Base-by-base conservation (phyloP, 2,888 invertebrate species). In the Drosophila histrio region DNA sequence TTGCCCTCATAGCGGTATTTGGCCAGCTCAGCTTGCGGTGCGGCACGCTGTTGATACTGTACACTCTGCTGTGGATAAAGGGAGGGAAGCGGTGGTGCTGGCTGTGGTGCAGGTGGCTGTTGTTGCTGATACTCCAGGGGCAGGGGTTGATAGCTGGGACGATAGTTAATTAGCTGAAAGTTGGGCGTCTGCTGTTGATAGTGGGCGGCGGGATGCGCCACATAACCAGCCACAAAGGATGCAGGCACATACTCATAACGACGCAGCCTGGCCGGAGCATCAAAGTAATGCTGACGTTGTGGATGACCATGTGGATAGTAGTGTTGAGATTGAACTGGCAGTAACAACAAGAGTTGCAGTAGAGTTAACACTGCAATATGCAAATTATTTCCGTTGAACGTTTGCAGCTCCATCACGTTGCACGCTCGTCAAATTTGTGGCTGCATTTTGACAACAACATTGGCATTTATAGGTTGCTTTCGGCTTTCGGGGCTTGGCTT, bases 1-100 rank as follows among this genome's bases (percentile, higher is more conserved):
- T 88, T 88, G 28, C 88, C 89, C 50, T 85, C 80, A 19, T 88
- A 81, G 6, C 88, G 85, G 52, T 88, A 85, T 24, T 85, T 81
- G 68, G 87, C 81, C 52, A 89, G 49, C 17, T 85, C 89, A 1
- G 71, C 54, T 8, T 74, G 81, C 0, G 88, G 85, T 5, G 81
- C 58, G 1, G 77, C 46, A 3, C 77, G 78, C 17, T 78, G 84
- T 15, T 69, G 65, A 38, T 71, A 74, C 39, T 70, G 81, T 15
- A 64, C 64, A 43, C 60, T 86, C n/a, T 64, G 47, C 36, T 87
- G 82, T 2, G 86, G 49, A 36, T 87, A 73, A 7, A 83, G 54
- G 2, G 66, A 38, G 9, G 77, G 53, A n/a, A 61, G 36, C 1
- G 58, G 59, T 11, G 79, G 30, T 0, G 82, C 59, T 9, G 69